These are phyloP conservation scores for Parazoanthus atlanticus DNA, from an alignment of 92 coral and sea anemone genomes.

Conservation along the genomic window DNA sequence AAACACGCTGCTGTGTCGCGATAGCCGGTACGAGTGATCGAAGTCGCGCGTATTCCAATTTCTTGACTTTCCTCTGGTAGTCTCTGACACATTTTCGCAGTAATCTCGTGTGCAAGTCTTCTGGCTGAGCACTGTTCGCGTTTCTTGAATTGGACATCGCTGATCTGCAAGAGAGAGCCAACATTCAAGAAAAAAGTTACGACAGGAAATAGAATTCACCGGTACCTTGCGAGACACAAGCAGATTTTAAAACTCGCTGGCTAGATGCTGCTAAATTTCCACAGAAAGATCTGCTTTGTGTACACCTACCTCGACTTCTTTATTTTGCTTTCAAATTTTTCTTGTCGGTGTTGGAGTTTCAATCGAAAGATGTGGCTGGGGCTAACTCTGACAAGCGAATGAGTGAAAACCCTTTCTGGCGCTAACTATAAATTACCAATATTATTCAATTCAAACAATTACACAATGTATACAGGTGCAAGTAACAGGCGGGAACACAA, in stretches of 20 bases:
- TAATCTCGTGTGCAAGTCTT: constrained; percentile 60
- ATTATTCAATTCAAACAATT: constrained; percentile 78
- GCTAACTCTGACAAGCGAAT: constrained; percentile 65
- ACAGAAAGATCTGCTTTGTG: not conserved
- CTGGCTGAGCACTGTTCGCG: constrained; percentile 35
- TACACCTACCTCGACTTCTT: constrained; percentile 5
- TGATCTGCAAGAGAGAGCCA: constrained; percentile 59
- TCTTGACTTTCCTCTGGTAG: constrained; percentile 75
- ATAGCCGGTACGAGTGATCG: constrained; percentile 96
- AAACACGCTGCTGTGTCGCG: constrained; percentile 78
- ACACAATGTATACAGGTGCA: constrained; percentile 83
- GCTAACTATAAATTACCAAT: constrained; percentile 96
- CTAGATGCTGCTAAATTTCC: not conserved
- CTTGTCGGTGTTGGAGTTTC: constrained; percentile 18
- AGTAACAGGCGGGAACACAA: constrained; percentile 94
- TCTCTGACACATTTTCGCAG: constrained; percentile 61
- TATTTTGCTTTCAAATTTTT: constrained; percentile 28
- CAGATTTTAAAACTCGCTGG: not conserved
- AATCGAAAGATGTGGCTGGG: constrained; percentile 22
- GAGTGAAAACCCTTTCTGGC: constrained; percentile 84
- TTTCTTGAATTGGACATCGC: constrained; percentile 67
- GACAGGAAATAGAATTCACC: constrained; percentile 46
- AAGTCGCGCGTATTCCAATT: constrained; percentile 84
- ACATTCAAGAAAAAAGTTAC: constrained; percentile 46
- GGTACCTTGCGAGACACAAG: constrained; percentile 37